Percentiles rank a stretch among this genome's conserved stretches.
phyloP scores from a whole-genome alignment of 2,888 invertebrate genomes.

The Hymenopus coronatus region DNA sequence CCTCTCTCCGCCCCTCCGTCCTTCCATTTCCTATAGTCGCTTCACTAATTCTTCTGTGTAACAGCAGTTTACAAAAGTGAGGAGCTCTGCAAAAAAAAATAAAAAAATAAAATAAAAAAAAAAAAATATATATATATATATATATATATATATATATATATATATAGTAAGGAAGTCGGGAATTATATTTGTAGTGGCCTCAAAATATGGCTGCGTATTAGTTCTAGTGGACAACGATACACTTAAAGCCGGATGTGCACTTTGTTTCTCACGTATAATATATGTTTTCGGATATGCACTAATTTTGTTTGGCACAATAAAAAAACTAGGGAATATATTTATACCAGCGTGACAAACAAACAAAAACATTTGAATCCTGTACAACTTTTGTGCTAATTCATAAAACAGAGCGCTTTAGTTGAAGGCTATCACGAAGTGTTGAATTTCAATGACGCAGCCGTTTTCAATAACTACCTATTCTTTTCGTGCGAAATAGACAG shows the following conservation, averaged over 20 bases:
- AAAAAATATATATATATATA: no score
- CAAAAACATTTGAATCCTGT: background rate
- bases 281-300: background rate
- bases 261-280: background rate
- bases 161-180: background rate
- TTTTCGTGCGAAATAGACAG: no score
- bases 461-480: no score
- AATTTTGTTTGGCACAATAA: background rate
- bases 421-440: no score
- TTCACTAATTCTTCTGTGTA: background rate
- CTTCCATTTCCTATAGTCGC: background rate
- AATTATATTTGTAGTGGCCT: background rate
- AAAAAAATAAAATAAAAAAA: no score
- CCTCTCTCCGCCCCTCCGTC: background rate
- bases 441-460: no score
- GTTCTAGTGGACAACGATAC: background rate
- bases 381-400: background rate
- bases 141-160: no score
- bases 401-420: background rate
- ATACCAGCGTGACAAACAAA: background rate
- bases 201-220: background rate
- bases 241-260: background rate
- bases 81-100: background rate
- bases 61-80: background rate
- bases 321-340: background rate